Base-by-base conservation (phyloP, 2,113 vertebrate genomes). In the Colinus virginianus region DNA sequence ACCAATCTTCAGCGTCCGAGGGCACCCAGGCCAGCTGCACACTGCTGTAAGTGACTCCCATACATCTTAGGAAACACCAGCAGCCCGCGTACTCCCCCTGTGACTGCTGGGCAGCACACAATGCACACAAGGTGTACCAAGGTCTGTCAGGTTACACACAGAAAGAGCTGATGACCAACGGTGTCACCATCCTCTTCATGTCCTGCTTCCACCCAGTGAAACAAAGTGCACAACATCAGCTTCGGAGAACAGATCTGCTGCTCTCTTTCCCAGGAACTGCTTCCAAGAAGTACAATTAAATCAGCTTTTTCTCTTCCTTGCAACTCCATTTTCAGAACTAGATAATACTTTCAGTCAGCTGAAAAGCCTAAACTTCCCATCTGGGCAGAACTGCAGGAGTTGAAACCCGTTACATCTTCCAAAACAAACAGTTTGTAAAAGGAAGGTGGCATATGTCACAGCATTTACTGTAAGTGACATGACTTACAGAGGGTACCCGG, bases 121-220 rank as follows among this genome's bases (percentile, higher is more conserved):
- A n/a, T 19, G 19, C 53, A 61, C 6, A 26, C 36, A 62, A 18
- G 23, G 40, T 40, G 40, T 40, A 13, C 40, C 40, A 40, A 40
- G 40, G 11, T 40, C 40, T 13, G 13, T 40, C 40, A 40, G 11
- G 11, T 40, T 3, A 11, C 34, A 8, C 11, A 12, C 0, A 28
- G 0, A 1, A 26, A 1, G 22, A 19, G 42, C 25, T 20, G 59
- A 23, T 1, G 40, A 4, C 59, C 11, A 17, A 19, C 0, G 3
- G n/a, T 40, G 19, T 11, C 58, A 36, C 28, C 75, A 8, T 4
- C 36, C 26, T 38, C 11, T 32, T 5, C 71, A 23, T 1, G 5
- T 13, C 8, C 38, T 16, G 26, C 49, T 40, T 1, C 45, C 49
- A 67, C 18, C 49, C 42, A 59, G 22, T 13, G 46, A 45, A 22